phyloP scores from a whole-genome alignment of 2,113 vertebrate species.

The Eubucco bourcierii region DNA sequence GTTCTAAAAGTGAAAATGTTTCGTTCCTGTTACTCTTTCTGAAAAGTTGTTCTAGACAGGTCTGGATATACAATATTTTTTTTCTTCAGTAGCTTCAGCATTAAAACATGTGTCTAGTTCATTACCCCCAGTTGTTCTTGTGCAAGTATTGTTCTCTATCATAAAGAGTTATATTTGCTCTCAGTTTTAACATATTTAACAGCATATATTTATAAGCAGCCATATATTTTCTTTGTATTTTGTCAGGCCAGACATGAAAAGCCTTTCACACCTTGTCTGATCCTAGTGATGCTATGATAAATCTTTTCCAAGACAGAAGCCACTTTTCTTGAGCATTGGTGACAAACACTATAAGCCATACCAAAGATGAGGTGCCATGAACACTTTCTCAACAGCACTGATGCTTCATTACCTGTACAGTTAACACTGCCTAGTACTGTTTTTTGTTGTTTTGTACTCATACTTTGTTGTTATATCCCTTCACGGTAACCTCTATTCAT shows the following conservation, averaged over 20 bases:
- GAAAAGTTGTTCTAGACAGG: neutral
- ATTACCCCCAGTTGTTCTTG: neutral
- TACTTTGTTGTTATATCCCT: neutral
- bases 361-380: neutral
- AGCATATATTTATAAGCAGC: neutral
- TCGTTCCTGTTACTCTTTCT: neutral
- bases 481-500: neutral
- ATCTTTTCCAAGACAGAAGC: neutral
- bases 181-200: neutral
- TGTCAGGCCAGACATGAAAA: neutral
- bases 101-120: neutral
- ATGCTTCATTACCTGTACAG: neutral
- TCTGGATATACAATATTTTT: neutral
- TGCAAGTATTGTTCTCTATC: neutral
- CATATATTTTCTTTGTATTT: neutral
- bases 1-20: neutral
- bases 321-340: neutral
- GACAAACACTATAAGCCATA: fast-evolving
- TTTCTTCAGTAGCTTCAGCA: neutral
- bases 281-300: neutral
- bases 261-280: neutral
- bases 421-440: neutral
- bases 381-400: neutral
- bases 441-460: neutral
- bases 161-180: neutral